Conservation (phyloP, 1,140 invertebrate genomes). For the Mylabris phalerata region DNA sequence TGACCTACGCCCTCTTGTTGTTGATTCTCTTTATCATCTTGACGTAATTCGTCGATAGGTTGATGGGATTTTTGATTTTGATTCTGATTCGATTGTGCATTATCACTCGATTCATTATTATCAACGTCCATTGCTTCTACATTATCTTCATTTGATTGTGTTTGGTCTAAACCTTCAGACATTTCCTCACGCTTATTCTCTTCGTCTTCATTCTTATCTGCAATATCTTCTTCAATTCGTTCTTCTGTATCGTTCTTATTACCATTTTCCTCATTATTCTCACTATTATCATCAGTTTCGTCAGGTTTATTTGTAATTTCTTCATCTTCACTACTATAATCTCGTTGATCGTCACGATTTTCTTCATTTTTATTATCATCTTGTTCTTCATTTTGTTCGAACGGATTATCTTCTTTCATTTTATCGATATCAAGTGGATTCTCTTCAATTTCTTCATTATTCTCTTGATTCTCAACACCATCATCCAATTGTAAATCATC, state of each 20-base stretch:
- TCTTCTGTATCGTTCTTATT: conserved; percentile 27
- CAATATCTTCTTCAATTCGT: conserved; percentile 27
- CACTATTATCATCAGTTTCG: conserved; percentile 39
- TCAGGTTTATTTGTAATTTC: conserved; percentile 42
- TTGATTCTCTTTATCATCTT: conserved; percentile 44
- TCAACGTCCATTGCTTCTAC: conserved; percentile 40
- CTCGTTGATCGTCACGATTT: conserved; percentile 29
- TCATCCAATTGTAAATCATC: conserved; percentile 80
- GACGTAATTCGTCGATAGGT: conserved; percentile 37
- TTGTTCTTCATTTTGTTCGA: conserved; percentile 39
- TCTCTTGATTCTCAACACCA: conserved; percentile 46
- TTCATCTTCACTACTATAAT: conserved; percentile 28
- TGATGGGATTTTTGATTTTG: conserved; percentile 35
- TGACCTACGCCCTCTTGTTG: conserved; percentile 47
- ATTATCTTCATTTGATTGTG: conserved; percentile 43
- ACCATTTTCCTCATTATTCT: conserved; percentile 40
- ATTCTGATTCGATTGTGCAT: conserved; percentile 40
- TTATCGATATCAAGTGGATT: conserved; percentile 79
- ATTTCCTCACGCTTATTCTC: conserved; percentile 29
- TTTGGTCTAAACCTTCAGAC: conserved; percentile 36
- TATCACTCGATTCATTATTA: conserved; percentile 39
- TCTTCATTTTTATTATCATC: conserved; percentile 27
- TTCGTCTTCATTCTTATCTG: conserved; percentile 33
- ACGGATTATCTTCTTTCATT: conserved; percentile 51
- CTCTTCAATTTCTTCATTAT: conserved; percentile 55